Evolutionary conservation across 2,888 invertebrate species (phyloP).

Genomic region (Cephus pygmeus): DNA sequence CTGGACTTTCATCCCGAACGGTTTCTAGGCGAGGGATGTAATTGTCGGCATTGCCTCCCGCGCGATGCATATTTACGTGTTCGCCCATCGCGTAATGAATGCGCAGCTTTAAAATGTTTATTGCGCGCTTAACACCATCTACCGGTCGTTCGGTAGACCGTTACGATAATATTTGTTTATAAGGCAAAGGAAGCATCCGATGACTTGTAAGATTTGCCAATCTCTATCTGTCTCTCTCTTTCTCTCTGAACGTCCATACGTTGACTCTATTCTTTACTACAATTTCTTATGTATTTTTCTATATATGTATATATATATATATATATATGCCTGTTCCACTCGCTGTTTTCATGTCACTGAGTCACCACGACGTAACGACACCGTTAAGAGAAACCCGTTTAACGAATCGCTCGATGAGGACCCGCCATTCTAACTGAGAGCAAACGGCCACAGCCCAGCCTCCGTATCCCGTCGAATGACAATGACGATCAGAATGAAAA

Average conservation of each 20-base stretch:
- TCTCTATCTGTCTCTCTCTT: no score
- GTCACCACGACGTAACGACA: neutral
- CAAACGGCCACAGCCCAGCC: neutral
- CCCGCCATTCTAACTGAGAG: neutral
- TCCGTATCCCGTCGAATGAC: neutral
- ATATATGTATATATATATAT: neutral
- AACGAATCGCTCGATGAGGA: neutral
- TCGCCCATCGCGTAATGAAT: slow-evolving; percentile 9
- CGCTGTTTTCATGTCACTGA: neutral
- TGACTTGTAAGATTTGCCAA: neutral
- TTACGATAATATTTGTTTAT: neutral
- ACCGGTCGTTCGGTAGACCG: neutral
- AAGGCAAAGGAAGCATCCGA: neutral
- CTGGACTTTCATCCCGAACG: slow-evolving; percentile 48
- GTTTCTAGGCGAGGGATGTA: slow-evolving; percentile 39
- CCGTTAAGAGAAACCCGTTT: neutral
- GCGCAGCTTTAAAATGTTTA: slow-evolving; percentile 6
- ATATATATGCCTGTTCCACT: neutral
- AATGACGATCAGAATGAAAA: neutral
- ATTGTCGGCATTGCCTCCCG: slow-evolving; percentile 31
- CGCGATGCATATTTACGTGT: slow-evolving; percentile 10
- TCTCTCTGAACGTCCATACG: neutral
- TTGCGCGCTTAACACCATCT: slow-evolving; percentile 3
- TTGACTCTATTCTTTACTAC: neutral
- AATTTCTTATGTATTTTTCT: neutral